Evolutionary conservation across 1,140 invertebrate species (phyloP).

Genomic region (Rhagoletis pomonella): DNA sequence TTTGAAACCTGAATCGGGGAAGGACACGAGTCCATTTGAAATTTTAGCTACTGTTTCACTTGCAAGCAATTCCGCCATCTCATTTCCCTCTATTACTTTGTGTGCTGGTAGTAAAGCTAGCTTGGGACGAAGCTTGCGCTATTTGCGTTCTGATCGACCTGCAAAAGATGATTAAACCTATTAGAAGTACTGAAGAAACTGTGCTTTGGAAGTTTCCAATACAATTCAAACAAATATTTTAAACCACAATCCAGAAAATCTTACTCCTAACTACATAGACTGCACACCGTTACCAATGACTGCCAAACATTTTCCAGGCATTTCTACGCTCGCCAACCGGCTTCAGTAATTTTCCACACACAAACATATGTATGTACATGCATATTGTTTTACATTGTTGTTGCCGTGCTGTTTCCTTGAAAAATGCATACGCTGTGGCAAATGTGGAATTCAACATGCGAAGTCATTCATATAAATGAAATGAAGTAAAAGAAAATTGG

Average conservation of each 20-base stretch:
- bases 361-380: too few relatives aligned
- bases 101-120: too few relatives aligned
- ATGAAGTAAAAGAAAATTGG: neutral
- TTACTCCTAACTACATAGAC: neutral
- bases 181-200: neutral
- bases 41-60: too few relatives aligned
- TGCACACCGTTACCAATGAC: neutral
- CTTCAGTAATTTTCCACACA: neutral
- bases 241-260: neutral
- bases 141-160: too few relatives aligned
- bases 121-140: too few relatives aligned
- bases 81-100: too few relatives aligned
- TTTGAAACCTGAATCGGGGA: too few relatives aligned
- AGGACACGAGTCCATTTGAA: too few relatives aligned
- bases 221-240: slow-evolving; percentile 5
- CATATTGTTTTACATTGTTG: neutral
- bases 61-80: too few relatives aligned
- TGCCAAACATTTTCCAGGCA: neutral
- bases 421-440: neutral
- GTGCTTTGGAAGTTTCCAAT: neutral
- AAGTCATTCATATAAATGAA: slow-evolving; percentile 41
- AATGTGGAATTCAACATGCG: neutral
- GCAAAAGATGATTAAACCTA: too few relatives aligned
- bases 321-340: neutral
- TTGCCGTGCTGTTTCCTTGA: neutral